Evolutionary conservation across 2,113 vertebrate genomes (phyloP).

Genomic region (Melanerpes aurifrons): DNA sequence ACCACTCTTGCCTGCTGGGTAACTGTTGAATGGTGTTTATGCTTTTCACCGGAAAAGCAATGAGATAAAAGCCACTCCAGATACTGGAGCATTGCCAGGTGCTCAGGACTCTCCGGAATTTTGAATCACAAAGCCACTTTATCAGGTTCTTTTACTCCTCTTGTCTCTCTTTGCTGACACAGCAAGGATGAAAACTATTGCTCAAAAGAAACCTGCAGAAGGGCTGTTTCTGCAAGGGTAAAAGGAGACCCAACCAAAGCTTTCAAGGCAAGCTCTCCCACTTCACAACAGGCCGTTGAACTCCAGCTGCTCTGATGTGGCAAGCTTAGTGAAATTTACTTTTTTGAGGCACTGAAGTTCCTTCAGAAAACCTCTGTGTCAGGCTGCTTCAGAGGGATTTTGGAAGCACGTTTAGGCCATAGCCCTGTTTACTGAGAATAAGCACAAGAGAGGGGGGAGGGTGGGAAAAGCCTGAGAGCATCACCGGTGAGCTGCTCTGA

Average conservation of each 20-base stretch:
- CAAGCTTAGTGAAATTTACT: not conserved
- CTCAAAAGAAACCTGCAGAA: not conserved
- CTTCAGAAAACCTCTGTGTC: not conserved
- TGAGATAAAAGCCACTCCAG: constrained; percentile 41
- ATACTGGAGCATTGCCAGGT: not conserved
- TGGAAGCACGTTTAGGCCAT: fast-evolving
- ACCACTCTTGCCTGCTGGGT: constrained; percentile 31
- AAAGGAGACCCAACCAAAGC: not conserved
- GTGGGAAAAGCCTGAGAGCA: not conserved
- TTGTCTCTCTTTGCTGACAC: constrained; percentile 32
- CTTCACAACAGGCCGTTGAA: not conserved
- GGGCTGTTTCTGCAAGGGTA: not conserved
- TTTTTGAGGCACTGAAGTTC: not conserved
- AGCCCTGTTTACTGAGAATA: not conserved
- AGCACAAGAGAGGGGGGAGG: not conserved
- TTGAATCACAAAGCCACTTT: constrained; percentile 39
- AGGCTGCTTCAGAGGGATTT: not conserved
- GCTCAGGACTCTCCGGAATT: constrained; percentile 39
- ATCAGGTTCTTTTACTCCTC: constrained; percentile 16
- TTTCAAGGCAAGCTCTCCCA: not conserved
- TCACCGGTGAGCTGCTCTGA: not conserved
- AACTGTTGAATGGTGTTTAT: not conserved
- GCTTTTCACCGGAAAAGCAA: constrained; percentile 10
- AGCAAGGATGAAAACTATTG: not conserved
- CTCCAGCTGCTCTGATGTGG: not conserved